Base-by-base conservation (phyloP, 1,140 invertebrate genomes). In the Stegodyphus mimosarum region DNA sequence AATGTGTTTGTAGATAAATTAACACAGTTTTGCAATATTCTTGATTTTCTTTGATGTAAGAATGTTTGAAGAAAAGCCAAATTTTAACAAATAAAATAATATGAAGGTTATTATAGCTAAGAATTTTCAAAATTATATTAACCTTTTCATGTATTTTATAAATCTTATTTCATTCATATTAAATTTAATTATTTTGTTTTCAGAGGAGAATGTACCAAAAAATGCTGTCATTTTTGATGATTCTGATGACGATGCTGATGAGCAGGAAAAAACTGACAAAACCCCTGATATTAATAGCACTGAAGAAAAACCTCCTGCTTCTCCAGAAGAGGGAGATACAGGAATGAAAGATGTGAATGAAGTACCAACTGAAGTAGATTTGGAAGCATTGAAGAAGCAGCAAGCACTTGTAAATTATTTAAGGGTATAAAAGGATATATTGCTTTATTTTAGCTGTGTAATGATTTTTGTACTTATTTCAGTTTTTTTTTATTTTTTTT, bases 381-480 rank as follows among this genome's bases (percentile, higher is more conserved):
- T 88, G 17, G 88, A 89, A 81, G 89, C 89, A 51, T 55, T 90
- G 7, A 86, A 87, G 60, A 91, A 91, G 87, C 91, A 91, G 77
- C 89, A 90, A 85, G 88, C 90, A 6, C 87, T 91, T 67, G 89
- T 92, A 53, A 50, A 51, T 50, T 88, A 80, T 86, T 91, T 94
- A 0, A 90, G 95, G 92, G 94, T 93, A 87, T 92, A 91, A 76
- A 89, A 92, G 49, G 91, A 33, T 33, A 33, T 33, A 33, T 33
- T 33, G 3, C 33, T 33, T 33, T 33, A 33, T 33, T 33, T 33
- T 33, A 33, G 33, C 33, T 33, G 3, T 33, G 33, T 33, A 1
- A 1, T 33, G 33, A 33, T 33, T 33, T 33, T 33, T 33, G 33
- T 33, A 33, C 1, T 33, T 3, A n/a, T n/a, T n/a, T n/a, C n/a